A percentile compares a stretch with the other conserved stretches of the same genome.
Conservation (phyloP, 2,113 vertebrate genomes). For the Xerus inauris region DNA sequence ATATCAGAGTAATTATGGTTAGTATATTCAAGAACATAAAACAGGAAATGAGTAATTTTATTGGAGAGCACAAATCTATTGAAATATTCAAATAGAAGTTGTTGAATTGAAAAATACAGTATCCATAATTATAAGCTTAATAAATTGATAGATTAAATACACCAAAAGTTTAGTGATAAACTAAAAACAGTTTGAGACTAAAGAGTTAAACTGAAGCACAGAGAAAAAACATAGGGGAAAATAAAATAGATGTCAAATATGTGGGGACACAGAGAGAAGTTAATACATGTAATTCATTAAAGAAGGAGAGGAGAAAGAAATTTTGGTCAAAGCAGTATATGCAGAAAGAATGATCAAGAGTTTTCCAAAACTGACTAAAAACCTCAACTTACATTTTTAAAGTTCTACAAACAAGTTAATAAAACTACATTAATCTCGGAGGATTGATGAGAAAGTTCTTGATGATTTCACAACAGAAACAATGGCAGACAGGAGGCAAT, state of each 20-base stretch:
- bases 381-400: background rate
- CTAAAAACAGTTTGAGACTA: background rate
- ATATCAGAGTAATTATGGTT: slow-evolving; percentile 18
- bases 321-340: background rate
- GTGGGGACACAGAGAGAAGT: background rate
- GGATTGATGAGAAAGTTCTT: background rate
- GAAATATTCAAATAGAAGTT: background rate
- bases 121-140: slow-evolving; percentile 11
- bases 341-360: background rate
- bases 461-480: background rate
- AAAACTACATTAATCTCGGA: background rate
- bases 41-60: background rate
- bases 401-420: background rate
- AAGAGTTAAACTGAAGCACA: slow-evolving; percentile 11
- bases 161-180: background rate
- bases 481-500: background rate
- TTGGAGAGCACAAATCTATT: background rate
- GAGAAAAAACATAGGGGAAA: background rate
- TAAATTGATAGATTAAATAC: slow-evolving; percentile 30
- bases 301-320: background rate
- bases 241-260: background rate
- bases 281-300: background rate
- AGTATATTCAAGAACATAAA: background rate
- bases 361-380: slow-evolving; percentile 4
- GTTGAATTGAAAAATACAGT: slow-evolving; percentile 38